Percentiles rank a stretch among this genome's conserved stretches.
These are phyloP conservation scores for Aphrocallistes beatrix DNA, from an alignment of 37 sponge, comb jelly and placozoan species.

Conservation along the genomic window DNA sequence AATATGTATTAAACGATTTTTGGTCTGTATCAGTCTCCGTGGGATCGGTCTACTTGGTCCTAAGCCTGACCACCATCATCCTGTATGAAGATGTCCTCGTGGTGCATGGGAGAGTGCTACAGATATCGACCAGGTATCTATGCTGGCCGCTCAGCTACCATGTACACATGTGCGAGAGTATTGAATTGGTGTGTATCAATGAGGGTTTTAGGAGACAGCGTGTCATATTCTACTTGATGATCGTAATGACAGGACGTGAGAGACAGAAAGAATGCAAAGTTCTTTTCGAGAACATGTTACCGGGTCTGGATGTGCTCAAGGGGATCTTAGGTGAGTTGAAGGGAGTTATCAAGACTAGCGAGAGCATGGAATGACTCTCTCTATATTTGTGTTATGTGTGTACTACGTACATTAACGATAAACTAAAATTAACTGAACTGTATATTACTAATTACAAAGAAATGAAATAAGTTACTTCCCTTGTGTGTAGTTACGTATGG, in stretches of 20 bases:
- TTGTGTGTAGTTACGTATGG: no score
- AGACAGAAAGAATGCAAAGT: background rate
- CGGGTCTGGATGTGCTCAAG: background rate
- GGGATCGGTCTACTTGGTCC: background rate
- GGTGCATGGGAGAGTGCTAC: background rate
- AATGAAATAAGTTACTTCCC: no score
- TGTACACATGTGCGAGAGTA: background rate
- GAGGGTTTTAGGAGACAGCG: background rate
- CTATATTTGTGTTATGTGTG: no score
- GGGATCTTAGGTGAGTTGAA: background rate
- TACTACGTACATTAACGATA: no score
- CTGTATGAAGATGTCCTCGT: background rate
- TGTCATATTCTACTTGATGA: conserved; percentile 4
- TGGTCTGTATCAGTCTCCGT: background rate
- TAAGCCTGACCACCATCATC: background rate
- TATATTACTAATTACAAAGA: background rate
- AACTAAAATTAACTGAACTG: no score
- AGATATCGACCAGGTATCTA: background rate
- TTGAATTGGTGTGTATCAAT: background rate
- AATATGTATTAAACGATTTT: background rate
- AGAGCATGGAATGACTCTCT: no score
- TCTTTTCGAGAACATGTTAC: background rate
- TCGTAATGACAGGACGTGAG: background rate
- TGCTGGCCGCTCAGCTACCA: background rate
- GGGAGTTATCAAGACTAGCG: no score